Evolutionary conservation across 2,113 vertebrate species (phyloP).

Genomic region (Aldabrachelys gigantea): DNA sequence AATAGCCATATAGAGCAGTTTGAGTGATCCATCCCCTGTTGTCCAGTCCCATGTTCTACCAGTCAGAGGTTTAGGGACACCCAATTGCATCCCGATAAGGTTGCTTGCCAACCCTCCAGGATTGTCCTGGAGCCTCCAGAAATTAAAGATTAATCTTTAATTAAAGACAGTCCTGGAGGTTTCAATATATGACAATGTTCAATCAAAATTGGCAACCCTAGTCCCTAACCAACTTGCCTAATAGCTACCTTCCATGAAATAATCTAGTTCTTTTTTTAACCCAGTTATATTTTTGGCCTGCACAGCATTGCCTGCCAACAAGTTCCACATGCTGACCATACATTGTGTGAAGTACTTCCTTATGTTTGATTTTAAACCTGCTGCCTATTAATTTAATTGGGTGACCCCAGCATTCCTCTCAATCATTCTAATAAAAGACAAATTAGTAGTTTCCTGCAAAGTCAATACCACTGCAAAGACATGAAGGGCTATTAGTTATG

Average conservation of each 20-base stretch:
- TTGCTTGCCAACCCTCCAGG: too few species aligned
- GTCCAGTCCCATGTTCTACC: neutral
- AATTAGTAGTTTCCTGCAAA: neutral
- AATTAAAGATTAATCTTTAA: too few species aligned
- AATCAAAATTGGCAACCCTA: too few species aligned
- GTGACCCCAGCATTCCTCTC: neutral
- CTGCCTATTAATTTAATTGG: neutral
- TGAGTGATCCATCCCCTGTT: neutral
- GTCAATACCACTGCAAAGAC: neutral
- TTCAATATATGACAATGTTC: too few species aligned
- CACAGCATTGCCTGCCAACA: neutral
- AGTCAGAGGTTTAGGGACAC: neutral
- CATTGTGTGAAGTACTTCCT: neutral
- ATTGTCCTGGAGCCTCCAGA: too few species aligned
- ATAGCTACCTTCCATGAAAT: neutral
- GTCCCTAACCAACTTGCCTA: neutral
- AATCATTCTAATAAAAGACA: neutral
- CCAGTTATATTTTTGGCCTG: neutral
- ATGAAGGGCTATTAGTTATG: neutral
- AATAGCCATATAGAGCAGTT: neutral
- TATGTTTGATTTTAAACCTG: neutral
- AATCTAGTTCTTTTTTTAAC: neutral
- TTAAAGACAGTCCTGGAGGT: too few species aligned
- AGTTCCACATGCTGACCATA: neutral
- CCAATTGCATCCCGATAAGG: neutral